These are phyloP conservation scores for Mythimna albipuncta DNA, from an alignment of 2,888 invertebrate genomes.

Conservation along the genomic window DNA sequence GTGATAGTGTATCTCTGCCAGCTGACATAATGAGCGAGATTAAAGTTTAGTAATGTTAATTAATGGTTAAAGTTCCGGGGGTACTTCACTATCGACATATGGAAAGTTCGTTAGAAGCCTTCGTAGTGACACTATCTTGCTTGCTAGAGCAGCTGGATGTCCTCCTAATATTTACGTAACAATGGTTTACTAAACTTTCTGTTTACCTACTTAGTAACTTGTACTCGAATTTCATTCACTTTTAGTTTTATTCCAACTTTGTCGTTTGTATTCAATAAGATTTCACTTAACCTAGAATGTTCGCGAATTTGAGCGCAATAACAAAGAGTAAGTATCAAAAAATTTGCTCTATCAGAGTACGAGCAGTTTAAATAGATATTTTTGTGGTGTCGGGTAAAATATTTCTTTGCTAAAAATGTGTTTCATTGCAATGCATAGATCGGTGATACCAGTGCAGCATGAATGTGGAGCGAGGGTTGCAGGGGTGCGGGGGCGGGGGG, in stretches of 20 bases:
- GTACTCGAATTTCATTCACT: constrained; percentile 24
- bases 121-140: constrained; percentile 11
- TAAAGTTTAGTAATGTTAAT: constrained; percentile 45
- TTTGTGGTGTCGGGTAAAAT: constrained; percentile 3
- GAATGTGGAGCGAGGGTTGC: constrained; percentile 79
- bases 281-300: constrained; percentile 24
- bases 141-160: constrained; percentile 34
- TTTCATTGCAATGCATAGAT: constrained; percentile 56
- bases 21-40: constrained; percentile 30
- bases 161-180: constrained; percentile 28
- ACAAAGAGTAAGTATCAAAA: constrained; percentile 8
- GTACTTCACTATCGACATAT: constrained; percentile 31
- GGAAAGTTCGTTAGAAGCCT: constrained; percentile 11
- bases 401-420: constrained; percentile 39
- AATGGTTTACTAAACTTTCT: constrained; percentile 26
- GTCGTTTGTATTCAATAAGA: constrained; percentile 20
- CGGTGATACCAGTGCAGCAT: constrained; percentile 69
- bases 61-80: constrained; percentile 27
- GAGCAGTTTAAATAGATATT: background rate
- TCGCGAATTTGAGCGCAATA: constrained; percentile 8
- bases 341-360: constrained; percentile 8
- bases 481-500: constrained; percentile 54
- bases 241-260: constrained; percentile 14
- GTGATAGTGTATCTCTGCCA: constrained; percentile 20
- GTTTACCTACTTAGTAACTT: constrained; percentile 11